These are phyloP conservation scores for Opisthograptis luteolata DNA, from an alignment of 2,888 invertebrate species.

Conservation along the genomic window DNA sequence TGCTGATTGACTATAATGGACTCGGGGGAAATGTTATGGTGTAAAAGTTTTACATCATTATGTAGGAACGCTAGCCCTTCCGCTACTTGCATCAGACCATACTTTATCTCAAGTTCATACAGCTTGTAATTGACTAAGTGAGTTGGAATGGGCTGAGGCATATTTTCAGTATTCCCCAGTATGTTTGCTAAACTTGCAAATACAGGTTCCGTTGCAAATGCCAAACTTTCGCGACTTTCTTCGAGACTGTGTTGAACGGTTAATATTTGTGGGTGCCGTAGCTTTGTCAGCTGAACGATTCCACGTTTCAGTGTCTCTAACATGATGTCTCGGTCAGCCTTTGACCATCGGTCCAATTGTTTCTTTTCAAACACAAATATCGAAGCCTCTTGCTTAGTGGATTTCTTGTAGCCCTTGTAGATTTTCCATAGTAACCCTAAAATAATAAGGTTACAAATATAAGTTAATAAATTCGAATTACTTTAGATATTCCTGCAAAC, in stretches of 20 bases:
- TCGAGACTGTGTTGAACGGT: slow-evolving; percentile 98
- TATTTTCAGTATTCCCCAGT: slow-evolving; percentile 91
- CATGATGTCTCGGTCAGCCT: slow-evolving; percentile 93
- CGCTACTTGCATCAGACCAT: slow-evolving; percentile 95
- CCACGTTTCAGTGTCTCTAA: slow-evolving; percentile 93
- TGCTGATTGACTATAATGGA: slow-evolving; percentile 95
- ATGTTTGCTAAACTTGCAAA: slow-evolving; percentile 96
- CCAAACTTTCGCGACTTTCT: slow-evolving; percentile 96
- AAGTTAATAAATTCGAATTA: too few relatives aligned
- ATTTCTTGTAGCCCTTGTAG: slow-evolving; percentile 95
- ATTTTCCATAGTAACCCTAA: slow-evolving; percentile 96
- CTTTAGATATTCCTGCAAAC: too few relatives aligned
- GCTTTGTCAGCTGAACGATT: slow-evolving; percentile 94
- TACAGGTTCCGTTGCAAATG: slow-evolving; percentile 97
- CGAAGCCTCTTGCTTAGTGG: slow-evolving; percentile 97
- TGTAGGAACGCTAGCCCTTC: slow-evolving; percentile 97
- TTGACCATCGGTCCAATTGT: slow-evolving; percentile 92
- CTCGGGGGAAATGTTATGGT: slow-evolving; percentile 96
- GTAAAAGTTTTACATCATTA: slow-evolving; percentile 96
- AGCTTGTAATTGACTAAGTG: slow-evolving; percentile 92
- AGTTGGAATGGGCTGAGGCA: slow-evolving; percentile 87
- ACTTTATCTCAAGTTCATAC: slow-evolving; percentile 97
- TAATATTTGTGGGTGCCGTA: slow-evolving; percentile 95
- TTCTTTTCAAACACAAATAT: slow-evolving; percentile 98
- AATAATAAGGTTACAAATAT: too few relatives aligned